A percentile compares a stretch with the other conserved stretches of the same genome.
These are phyloP conservation scores for Lucifuga dentata DNA, from an alignment of 2,113 vertebrate species.

Conservation along the genomic window DNA sequence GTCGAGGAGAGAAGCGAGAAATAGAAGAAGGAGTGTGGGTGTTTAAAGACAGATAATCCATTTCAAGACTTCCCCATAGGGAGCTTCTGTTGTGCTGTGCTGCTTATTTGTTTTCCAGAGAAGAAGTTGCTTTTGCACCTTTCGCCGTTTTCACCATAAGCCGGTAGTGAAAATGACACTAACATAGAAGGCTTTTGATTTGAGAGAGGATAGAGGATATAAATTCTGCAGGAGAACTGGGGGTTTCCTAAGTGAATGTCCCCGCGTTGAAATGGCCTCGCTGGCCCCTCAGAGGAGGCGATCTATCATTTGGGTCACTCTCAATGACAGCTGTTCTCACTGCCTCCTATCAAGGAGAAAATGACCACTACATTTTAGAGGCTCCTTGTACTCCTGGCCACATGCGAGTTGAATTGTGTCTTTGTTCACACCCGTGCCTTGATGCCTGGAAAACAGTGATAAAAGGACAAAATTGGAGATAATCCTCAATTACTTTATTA, in stretches of 20 bases:
- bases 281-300: constrained; percentile 44
- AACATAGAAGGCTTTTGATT: constrained; percentile 61
- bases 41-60: constrained; percentile 80
- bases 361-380: constrained; percentile 40
- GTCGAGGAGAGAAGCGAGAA: constrained; percentile 55
- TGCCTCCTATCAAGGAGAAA: constrained; percentile 58
- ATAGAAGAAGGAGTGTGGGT: constrained; percentile 66
- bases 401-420: neutral
- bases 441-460: constrained; percentile 15
- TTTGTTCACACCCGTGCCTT: neutral
- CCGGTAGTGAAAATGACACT: constrained; percentile 57
- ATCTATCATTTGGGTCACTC: constrained; percentile 66
- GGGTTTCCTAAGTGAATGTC: constrained; percentile 57
- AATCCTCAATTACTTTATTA: no score
- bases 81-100: constrained; percentile 66
- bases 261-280: constrained; percentile 55
- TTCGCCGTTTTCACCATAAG: constrained; percentile 41
- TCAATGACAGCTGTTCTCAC: constrained; percentile 69
- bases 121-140: constrained; percentile 60
- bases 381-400: neutral
- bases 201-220: constrained; percentile 45
- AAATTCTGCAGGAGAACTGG: constrained; percentile 47
- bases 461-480: no score
- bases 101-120: constrained; percentile 74
- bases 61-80: constrained; percentile 69